These are phyloP conservation scores for Rhopalosiphum maidis DNA, from an alignment of 1,140 invertebrate genomes.

Conservation along the genomic window DNA sequence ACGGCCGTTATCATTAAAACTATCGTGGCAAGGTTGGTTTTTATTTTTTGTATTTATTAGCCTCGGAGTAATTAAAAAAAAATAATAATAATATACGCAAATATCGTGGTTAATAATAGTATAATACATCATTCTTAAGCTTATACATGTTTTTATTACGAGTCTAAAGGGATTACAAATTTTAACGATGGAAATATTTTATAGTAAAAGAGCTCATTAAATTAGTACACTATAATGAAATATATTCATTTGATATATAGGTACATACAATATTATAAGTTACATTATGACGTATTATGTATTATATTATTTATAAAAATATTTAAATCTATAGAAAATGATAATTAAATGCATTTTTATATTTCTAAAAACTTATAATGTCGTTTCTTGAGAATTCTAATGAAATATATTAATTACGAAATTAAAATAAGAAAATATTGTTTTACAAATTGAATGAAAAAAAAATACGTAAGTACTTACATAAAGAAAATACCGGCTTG, in stretches of 20 bases:
- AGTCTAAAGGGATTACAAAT: background rate
- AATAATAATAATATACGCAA: background rate
- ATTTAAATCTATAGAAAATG: background rate
- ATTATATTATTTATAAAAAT: background rate
- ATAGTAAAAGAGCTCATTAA: background rate
- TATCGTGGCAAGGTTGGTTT: background rate
- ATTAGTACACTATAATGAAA: background rate
- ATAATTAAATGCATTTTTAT: background rate
- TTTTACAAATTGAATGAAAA: background rate
- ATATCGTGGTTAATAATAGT: background rate
- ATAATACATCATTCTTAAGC: background rate
- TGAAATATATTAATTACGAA: background rate
- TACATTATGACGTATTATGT: background rate
- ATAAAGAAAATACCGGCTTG: background rate
- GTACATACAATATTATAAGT: background rate
- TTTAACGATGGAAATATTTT: background rate
- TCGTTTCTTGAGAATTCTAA: background rate
- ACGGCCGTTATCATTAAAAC: background rate
- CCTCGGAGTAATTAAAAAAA: background rate
- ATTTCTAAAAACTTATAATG: background rate
- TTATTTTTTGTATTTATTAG: background rate
- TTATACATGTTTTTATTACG: background rate
- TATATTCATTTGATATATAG: no score
- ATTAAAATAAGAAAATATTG: background rate
- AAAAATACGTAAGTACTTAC: background rate